Evolutionary conservation across 2,113 vertebrate genomes (phyloP).

Genomic region (Candoia aspera): DNA sequence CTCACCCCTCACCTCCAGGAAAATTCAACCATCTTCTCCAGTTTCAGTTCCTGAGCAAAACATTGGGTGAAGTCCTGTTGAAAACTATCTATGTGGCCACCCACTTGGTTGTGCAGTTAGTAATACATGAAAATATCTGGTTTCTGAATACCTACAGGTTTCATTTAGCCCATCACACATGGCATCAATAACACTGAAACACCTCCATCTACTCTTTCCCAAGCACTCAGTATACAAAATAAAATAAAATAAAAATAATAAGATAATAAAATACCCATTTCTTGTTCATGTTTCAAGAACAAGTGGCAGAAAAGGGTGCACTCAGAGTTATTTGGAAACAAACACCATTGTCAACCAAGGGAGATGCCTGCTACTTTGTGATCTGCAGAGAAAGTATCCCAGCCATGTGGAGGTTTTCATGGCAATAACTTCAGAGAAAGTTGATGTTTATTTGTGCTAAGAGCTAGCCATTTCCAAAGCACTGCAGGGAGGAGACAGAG

Average conservation of each 20-base stretch:
- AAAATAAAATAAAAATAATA: constrained; percentile 68
- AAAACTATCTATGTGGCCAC: constrained; percentile 70
- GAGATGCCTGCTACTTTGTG: constrained; percentile 63
- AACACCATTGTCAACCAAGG: constrained; percentile 53
- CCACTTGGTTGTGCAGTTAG: constrained; percentile 69
- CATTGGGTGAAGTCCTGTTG: constrained; percentile 43
- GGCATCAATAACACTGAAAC: constrained; percentile 71
- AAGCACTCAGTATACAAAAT: constrained; percentile 67
- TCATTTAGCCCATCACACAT: constrained; percentile 68
- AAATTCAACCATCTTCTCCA: constrained; percentile 38
- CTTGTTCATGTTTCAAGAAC: constrained; percentile 71
- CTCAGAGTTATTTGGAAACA: constrained; percentile 56
- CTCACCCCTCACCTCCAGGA: background rate
- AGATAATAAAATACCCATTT: constrained; percentile 57
- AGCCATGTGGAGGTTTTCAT: constrained; percentile 30
- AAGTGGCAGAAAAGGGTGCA: constrained; percentile 56
- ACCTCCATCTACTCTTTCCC: constrained; percentile 33
- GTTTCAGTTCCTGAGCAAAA: constrained; percentile 38
- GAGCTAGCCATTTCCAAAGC: constrained; percentile 27
- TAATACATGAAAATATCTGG: constrained; percentile 71
- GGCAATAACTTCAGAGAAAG: constrained; percentile 25
- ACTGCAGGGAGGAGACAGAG: background rate
- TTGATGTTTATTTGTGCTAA: constrained; percentile 50
- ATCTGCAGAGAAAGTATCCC: constrained; percentile 50
- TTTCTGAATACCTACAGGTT: constrained; percentile 66